Evolutionary conservation across 2,888 invertebrate species (phyloP), one percentile per base, ranked within the genome.

Genomic region (Dugesia japonica): DNA sequence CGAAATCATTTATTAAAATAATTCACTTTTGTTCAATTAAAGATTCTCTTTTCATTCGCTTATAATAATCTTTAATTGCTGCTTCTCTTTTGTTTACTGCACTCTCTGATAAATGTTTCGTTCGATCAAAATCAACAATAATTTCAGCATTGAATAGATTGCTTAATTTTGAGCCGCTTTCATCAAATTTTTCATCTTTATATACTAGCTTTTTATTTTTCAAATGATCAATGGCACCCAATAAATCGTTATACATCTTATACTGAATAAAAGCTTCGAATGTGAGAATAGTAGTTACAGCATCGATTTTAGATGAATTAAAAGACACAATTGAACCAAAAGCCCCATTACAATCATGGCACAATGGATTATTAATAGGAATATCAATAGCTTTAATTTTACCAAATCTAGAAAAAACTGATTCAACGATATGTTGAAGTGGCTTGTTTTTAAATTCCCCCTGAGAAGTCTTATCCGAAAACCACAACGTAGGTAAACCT

Each of bases 231-330:
- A 56, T 23, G 1, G 56, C 56, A 23, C n/a, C n/a, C 56, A 56
- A 56, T n/a, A 56, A 56, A n/a, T 56, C 56, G 1, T 23, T 56
- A n/a, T n/a, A 20, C n/a, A n/a, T 9, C 17, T 56, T 23, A 23
- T 56, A 56, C 56, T 23, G 56, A n/a, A 56, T 23, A 56, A 56
- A 56, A n/a, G 23, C 20, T 23, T 56, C 56, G 17, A 56, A 56
- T 4, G 56, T 56, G 7, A 56, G 56, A 56, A 56, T 56, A 9
- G 56, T 56, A 20, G 56, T 56, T 23, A 56, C 56, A 56, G 20
- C n/a, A 56, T 56, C 56, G n/a, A 56, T 56, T 56, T 23, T 56
- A n/a, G 56, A 56, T 56, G 56, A 56, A 56, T 56, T 56, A 23
- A 56, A 13, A 20, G 56, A 56, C n/a, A 56, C 56, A 56, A 56